A percentile compares a stretch with the other conserved stretches of the same genome.
Evolutionary conservation across 2,113 vertebrate genomes (phyloP).

Genomic region (Lophura nycthemera): DNA sequence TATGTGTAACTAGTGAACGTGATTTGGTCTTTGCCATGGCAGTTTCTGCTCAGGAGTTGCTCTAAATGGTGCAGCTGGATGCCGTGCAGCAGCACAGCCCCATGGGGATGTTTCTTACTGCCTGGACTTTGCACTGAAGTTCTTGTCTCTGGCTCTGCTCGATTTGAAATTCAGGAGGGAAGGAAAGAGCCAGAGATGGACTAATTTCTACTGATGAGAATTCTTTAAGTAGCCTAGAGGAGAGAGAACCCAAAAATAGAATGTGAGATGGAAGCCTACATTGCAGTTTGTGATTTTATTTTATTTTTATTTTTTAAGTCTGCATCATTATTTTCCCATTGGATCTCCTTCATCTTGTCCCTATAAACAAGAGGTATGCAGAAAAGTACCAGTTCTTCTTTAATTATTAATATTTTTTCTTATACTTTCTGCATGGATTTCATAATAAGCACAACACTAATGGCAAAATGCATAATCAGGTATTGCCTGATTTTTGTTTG

Average conservation of each 20-base stretch:
- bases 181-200: background rate
- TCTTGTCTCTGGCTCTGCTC: background rate
- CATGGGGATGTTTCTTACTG: background rate
- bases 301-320: background rate
- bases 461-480: background rate
- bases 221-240: background rate
- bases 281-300: background rate
- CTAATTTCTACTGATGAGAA: background rate
- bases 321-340: background rate
- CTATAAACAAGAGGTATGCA: background rate
- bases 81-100: background rate
- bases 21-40: background rate
- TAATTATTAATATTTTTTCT: constrained; percentile 20
- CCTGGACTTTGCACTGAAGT: background rate
- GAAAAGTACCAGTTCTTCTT: background rate
- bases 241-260: constrained; percentile 23
- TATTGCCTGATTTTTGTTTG: background rate
- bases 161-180: background rate
- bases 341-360: background rate
- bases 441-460: background rate
- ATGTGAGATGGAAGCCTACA: background rate
- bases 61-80: background rate
- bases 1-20: background rate
- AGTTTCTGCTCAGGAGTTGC: background rate
- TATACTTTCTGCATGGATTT: background rate